These are phyloP conservation scores for Oeneis ivallda DNA, from an alignment of 2,888 invertebrate species.

Conservation along the genomic window DNA sequence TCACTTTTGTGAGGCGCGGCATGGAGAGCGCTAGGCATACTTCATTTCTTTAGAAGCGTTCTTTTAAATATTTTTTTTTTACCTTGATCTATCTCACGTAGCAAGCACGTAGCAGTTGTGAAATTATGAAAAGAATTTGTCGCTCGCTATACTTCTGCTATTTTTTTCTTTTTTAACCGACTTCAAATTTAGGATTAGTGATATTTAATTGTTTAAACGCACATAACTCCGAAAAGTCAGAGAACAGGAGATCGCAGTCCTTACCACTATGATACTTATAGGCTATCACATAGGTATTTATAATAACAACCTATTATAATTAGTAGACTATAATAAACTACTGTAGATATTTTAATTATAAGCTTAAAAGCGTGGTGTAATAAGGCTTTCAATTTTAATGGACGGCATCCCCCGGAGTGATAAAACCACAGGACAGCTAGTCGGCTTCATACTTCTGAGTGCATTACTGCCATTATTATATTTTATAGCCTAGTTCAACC, in stretches of 20 bases:
- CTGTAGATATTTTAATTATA: conserved; percentile 6
- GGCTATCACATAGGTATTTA: no score
- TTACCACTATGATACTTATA: no score
- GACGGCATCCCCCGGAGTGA: neutral
- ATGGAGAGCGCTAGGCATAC: neutral
- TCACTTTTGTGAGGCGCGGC: neutral
- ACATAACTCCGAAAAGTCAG: no score
- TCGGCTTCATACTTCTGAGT: neutral
- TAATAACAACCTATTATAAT: neutral
- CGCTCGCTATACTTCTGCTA: no score
- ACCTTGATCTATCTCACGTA: neutral
- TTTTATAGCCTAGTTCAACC: neutral
- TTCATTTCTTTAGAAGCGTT: neutral
- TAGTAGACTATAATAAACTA: neutral
- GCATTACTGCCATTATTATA: neutral
- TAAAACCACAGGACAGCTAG: neutral
- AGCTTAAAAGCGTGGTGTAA: neutral
- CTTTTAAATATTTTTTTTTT: neutral
- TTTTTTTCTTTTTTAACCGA: no score
- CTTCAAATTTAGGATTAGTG: no score
- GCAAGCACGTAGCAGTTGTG: no score
- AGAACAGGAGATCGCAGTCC: no score
- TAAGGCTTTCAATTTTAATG: conserved; percentile 15
- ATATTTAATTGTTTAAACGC: no score
- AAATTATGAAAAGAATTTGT: no score